Conservation (phyloP, 2,797 vertebrate genomes). For the Rhabdophis nuchalis region DNA sequence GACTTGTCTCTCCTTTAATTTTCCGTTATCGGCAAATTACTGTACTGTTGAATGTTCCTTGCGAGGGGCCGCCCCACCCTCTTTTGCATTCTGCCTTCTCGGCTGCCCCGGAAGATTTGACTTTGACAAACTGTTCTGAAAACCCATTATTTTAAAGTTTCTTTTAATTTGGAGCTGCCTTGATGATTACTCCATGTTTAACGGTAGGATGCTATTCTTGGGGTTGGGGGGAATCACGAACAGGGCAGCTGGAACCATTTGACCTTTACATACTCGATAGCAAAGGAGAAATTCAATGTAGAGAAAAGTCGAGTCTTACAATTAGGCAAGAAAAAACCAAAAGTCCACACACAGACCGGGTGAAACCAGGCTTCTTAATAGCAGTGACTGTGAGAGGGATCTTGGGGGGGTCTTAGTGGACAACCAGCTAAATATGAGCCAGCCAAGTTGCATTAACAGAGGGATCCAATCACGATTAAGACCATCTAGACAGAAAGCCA, state of each 20-base stretch:
- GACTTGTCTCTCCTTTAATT: constrained; percentile 62
- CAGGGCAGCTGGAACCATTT: not conserved
- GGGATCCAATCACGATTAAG: too few relatives aligned
- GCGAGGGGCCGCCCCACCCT: not conserved
- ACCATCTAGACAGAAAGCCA: too few relatives aligned
- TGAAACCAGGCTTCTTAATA: too few relatives aligned
- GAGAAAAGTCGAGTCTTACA: too few relatives aligned
- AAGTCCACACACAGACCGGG: too few relatives aligned
- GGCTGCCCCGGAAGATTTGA: constrained; percentile 52
- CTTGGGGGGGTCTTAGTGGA: too few relatives aligned
- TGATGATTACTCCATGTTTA: constrained; percentile 37
- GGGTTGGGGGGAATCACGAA: not conserved
- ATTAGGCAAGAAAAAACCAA: too few relatives aligned
- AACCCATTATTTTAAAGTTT: constrained; percentile 46
- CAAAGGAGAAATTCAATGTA: not conserved
- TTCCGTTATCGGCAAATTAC: constrained; percentile 66
- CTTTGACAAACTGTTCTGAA: constrained; percentile 53
- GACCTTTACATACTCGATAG: not conserved
- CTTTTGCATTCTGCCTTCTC: constrained; percentile 22
- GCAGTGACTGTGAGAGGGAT: too few relatives aligned
- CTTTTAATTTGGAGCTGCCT: not conserved
- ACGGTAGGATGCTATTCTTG: not conserved
- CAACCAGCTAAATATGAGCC: too few relatives aligned
- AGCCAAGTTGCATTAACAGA: too few relatives aligned
- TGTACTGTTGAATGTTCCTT: constrained; percentile 56